Evolutionary conservation across 2,113 vertebrate genomes (phyloP), one percentile per base, ranked within the genome.

Genomic region (Prolemur simus): DNA sequence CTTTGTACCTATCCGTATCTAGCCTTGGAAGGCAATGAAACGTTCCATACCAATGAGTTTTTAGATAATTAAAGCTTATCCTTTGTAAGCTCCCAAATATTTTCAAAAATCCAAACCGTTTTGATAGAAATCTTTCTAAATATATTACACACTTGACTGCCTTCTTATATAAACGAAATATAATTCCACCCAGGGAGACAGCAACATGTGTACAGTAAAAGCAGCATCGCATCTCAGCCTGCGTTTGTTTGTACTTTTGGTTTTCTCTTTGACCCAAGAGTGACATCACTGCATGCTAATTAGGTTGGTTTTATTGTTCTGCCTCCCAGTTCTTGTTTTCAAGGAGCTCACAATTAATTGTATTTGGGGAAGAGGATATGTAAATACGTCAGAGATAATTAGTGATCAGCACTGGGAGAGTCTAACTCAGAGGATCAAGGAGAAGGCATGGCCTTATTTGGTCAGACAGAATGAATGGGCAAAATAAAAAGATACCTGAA

Each of bases 61-160:
- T 96, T 58, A 60, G 85, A 91, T 96, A 97, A 96, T 95, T 97
- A 94, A 94, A 93, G 74, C 56, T 81, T 89, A 81, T 89, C 78
- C 49, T 96, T 58, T 66, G 58, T 87, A 81, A 89, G 74, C 64
- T 87, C 73, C n/a, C 76, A 96, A 97, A 96, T 94, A 97, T 96
- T 97, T 95, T 39, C 0, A n/a, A 95, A 95, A 87, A 68, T 91
- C 54, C 42, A 29, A 95, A 73, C 34, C 7, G 0, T 88, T 98
- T 95, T 97, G 91, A 97, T 96, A 96, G 80, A 96, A 95, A 93
- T 95, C 86, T 97, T 92, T 96, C 93, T 80, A 96, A 96, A 81
- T 78, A 95, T 56, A 96, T 96, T 94, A 95, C 39, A 97, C 52
- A 94, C 94, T 95, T 87, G 95, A 91, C 91, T 97, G 49, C 91